phyloP scores from a whole-genome alignment of 2,113 vertebrate species.

The Eulacestoma nigropectus region DNA sequence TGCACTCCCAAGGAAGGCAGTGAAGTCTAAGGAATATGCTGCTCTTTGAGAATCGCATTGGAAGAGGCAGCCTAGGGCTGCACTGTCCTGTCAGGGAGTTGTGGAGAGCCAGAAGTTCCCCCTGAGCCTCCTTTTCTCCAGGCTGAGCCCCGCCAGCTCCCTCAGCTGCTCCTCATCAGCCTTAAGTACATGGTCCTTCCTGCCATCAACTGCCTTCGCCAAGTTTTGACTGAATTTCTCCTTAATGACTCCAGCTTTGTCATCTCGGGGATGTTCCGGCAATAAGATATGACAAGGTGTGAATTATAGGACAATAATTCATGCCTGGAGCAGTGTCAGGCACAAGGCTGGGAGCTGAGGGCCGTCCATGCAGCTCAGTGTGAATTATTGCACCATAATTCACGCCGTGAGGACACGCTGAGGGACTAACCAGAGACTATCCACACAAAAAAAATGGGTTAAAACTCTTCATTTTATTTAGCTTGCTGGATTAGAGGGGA shows the following conservation, averaged over 20 bases:
- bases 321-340: constrained; percentile 38
- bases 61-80: background rate
- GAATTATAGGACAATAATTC: constrained; percentile 69
- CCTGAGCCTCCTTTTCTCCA: background rate
- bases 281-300: constrained; percentile 71
- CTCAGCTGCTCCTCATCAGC: background rate
- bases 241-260: constrained; percentile 74
- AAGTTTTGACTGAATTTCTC: constrained; percentile 73
- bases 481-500: background rate
- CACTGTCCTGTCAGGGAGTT: background rate
- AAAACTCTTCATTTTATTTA: background rate
- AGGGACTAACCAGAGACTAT: background rate
- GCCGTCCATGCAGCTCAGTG: background rate
- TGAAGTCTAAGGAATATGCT: background rate
- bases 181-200: constrained; percentile 32
- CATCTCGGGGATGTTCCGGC: constrained; percentile 70
- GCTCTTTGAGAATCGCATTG: background rate
- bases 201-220: constrained; percentile 50
- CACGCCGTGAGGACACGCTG: background rate
- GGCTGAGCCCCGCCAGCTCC: background rate
- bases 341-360: background rate
- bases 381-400: constrained; percentile 36
- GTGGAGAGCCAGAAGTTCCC: background rate
- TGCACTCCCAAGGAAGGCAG: background rate
- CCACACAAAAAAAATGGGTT: background rate